Evolutionary conservation across 53 echinoderm and acorn worm genomes (phyloP).

Genomic region (Apostichopus leukothele): DNA sequence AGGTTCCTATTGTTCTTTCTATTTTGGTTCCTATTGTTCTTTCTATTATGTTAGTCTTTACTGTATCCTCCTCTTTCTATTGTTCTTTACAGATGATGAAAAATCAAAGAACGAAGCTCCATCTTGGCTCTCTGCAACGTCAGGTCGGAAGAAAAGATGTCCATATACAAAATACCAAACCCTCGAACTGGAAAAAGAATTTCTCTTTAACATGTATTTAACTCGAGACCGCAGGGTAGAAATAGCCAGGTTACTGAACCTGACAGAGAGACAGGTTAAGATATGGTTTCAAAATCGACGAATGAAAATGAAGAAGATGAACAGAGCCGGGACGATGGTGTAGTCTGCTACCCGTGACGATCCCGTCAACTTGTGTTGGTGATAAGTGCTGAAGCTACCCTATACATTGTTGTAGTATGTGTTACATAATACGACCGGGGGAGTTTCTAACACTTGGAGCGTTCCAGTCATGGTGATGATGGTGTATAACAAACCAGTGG

Average conservation of each 20-base stretch:
- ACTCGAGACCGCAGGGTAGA: constrained; percentile 96
- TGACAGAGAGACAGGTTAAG: constrained; percentile 97
- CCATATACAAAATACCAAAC: constrained; percentile 98
- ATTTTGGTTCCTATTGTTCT: too few relatives aligned
- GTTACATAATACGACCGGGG: too few relatives aligned
- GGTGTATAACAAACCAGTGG: too few relatives aligned
- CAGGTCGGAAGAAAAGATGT: constrained; percentile 96
- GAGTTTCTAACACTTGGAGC: too few relatives aligned
- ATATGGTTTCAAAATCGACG: constrained; percentile 97
- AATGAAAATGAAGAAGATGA: constrained; percentile 98
- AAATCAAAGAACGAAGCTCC: constrained; percentile 71
- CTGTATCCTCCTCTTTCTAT: too few relatives aligned
- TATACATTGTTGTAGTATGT: too few relatives aligned
- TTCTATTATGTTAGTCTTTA: too few relatives aligned
- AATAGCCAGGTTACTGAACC: constrained; percentile 82
- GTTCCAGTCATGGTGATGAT: too few relatives aligned
- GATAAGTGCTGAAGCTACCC: not conserved
- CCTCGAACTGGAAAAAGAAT: constrained; percentile 95
- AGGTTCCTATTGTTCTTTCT: too few relatives aligned
- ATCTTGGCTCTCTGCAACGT: constrained; percentile 86
- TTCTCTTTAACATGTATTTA: constrained; percentile 98
- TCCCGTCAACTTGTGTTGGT: not conserved
- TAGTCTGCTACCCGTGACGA: not conserved
- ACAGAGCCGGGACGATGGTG: constrained; percentile 65
- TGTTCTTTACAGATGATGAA: constrained; percentile 57